Percentiles rank a stretch among this genome's conserved stretches.
These are phyloP conservation scores for Rhyacophila evoluta DNA, from an alignment of 2,888 invertebrate species.

Conservation along the genomic window DNA sequence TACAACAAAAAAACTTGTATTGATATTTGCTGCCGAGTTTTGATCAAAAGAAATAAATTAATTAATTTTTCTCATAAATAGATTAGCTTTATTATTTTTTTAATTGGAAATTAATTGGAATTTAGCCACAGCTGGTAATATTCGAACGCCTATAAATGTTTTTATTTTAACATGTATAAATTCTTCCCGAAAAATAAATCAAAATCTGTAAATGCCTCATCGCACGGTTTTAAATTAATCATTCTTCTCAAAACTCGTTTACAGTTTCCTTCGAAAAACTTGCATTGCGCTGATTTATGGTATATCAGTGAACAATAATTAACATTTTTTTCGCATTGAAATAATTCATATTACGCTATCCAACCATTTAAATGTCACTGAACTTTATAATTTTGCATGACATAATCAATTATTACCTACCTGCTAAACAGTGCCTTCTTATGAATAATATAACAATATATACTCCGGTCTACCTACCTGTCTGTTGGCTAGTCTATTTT, in stretches of 20 bases:
- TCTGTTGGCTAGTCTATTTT: too few relatives aligned
- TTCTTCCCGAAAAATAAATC: conserved; percentile 5
- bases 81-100: too few relatives aligned
- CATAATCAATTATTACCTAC: background rate
- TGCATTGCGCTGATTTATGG: background rate
- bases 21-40: too few relatives aligned
- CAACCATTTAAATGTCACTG: conserved; percentile 14
- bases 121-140: background rate
- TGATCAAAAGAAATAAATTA: too few relatives aligned
- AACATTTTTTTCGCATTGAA: conserved; percentile 18
- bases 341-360: background rate
- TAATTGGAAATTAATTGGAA: background rate
- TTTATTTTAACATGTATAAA: background rate
- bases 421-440: background rate
- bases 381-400: background rate
- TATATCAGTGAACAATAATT: conserved; percentile 7
- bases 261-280: background rate
- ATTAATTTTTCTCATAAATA: background rate
- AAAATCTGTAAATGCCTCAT: background rate
- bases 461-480: background rate
- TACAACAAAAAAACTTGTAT: too few relatives aligned
- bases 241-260: background rate
- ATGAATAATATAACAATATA: background rate
- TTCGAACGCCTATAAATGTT: background rate
- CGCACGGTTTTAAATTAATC: background rate